Base-by-base conservation (phyloP, 2,888 invertebrate genomes). In the Callinectes sapidus region DNA sequence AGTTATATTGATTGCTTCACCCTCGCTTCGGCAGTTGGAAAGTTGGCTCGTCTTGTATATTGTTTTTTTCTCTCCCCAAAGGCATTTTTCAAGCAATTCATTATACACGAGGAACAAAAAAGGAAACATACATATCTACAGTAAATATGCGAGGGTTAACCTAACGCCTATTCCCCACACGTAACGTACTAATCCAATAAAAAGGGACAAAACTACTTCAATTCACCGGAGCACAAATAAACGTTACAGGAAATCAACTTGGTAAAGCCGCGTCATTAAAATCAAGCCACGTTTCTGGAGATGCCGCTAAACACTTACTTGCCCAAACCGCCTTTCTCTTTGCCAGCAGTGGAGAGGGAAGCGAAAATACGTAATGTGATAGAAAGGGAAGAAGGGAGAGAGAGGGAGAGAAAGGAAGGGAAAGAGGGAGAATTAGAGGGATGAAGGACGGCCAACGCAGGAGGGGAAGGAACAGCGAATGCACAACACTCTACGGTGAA, bases 1-100 rank as follows among this genome's bases (percentile, higher is more conserved):
- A 81, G 81, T 81, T 81, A 81, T 81, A 81, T 81, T 81, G 81
- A 81, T 81, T 32, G 81, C 81, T 35, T 81, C 81, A 81, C 81
- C 81, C 13, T 35, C 81, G 81, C 81, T 81, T 81, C 81, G 35
- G 2, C 16, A 81, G 81, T 81, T 32, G 81, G 81, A 81, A 81
- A 81, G 81, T 81, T 81, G 81, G 81, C 10, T 81, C 16, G 81
- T 18, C 32, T 81, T 81, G 5, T 14, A 16, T 35, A 81, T 81
- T 32, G 81, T 81, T 81, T 81, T 81, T 35, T 71, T 71, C 10
- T 71, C 10, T 13, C 10, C 32, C 3, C 16, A 13, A 32, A n/a
- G 32, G 35, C 35, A 35, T 81, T 35, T 18, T 35, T 35, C 81
- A 35, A 16, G 18, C 35, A 35, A 81, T 81, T 81, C 81, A 81